Evolutionary conservation across 2,888 invertebrate species (phyloP).

Genomic region (Odontothrips loti): DNA sequence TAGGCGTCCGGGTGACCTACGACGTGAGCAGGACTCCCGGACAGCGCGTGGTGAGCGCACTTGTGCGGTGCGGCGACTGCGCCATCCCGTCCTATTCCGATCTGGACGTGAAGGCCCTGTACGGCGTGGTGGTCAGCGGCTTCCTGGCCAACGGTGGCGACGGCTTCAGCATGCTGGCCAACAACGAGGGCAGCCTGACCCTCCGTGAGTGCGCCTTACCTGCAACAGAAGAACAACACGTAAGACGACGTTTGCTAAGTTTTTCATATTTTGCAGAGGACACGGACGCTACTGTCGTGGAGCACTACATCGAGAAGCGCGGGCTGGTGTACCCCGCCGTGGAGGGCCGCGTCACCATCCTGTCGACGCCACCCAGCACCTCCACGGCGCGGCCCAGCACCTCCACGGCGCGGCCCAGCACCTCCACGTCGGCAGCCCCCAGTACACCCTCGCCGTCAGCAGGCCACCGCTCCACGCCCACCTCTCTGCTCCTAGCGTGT

Average conservation of each 20-base stretch:
- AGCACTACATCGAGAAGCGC: not conserved
- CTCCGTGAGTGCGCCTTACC: not conserved
- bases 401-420: not conserved
- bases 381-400: not conserved
- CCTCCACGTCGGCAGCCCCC: not conserved
- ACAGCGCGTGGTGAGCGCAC: conserved; percentile 59
- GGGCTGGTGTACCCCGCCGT: not conserved
- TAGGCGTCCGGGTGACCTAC: conserved; percentile 57
- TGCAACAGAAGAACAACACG: not conserved
- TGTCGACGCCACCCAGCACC: not conserved
- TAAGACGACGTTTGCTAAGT: not conserved
- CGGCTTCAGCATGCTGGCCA: conserved; percentile 55
- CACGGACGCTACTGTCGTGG: not conserved
- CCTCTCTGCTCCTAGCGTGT: not conserved
- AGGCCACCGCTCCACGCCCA: not conserved
- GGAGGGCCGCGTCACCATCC: not conserved
- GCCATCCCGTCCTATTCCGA: conserved; percentile 55
- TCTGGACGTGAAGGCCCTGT: conserved; percentile 53
- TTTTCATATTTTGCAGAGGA: not conserved
- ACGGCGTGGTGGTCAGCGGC: conserved; percentile 61
- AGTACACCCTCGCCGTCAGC: not conserved
- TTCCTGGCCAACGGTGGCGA: conserved; percentile 73
- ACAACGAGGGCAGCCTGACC: not conserved
- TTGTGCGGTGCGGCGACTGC: conserved; percentile 67
- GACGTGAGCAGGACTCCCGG: conserved; percentile 59